Conservation (phyloP, 2,797 vertebrate genomes). For the Phrynocephalus forsythii region DNA sequence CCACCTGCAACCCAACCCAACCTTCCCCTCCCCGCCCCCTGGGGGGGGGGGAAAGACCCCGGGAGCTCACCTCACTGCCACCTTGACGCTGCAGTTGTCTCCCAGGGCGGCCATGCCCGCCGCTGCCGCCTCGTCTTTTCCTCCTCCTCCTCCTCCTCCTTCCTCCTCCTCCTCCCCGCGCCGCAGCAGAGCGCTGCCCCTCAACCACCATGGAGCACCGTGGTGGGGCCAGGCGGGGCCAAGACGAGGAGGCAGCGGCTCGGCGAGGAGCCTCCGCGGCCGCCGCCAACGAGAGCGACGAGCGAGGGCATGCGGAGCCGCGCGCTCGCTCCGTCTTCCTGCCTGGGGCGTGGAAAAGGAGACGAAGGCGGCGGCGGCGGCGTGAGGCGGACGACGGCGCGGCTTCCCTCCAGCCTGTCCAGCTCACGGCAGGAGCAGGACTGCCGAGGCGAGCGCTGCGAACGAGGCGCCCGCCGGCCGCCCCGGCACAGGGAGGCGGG, state of each 20-base stretch:
- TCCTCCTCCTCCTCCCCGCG: conserved; percentile 1
- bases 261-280: conserved; percentile 8
- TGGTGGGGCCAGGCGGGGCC: conserved; percentile 46
- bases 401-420: neutral
- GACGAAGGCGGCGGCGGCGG: neutral
- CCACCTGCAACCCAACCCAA: neutral
- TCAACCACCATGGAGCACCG: conserved; percentile 49
- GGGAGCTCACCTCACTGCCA: conserved; percentile 89
- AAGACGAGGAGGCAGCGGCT: conserved; percentile 12
- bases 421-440: neutral
- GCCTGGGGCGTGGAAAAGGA: neutral
- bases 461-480: neutral
- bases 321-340: neutral
- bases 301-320: neutral
- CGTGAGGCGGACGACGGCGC: neutral
- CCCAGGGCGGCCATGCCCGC: conserved; percentile 86
- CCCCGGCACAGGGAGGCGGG: neutral
- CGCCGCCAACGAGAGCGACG: neutral
- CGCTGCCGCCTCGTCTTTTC: neutral
- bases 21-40: neutral
- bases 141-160: neutral
- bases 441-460: neutral
- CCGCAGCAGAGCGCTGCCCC: conserved; percentile 26
- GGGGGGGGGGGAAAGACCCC: neutral
- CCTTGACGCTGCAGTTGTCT: conserved; percentile 91